Conservation (phyloP, 2,113 vertebrate species). For the Paracyprichromis sp. region DNA sequence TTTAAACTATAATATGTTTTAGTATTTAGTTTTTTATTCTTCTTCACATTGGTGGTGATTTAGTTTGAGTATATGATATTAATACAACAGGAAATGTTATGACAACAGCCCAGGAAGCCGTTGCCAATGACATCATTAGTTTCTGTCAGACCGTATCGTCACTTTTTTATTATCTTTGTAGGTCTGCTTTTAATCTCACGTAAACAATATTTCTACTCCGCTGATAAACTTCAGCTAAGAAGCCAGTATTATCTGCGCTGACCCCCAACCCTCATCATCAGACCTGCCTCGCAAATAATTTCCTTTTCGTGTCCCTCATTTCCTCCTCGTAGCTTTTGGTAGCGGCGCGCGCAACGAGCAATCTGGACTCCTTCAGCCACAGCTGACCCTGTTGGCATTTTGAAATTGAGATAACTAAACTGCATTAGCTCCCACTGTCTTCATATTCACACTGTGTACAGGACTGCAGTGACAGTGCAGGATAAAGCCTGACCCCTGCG, state of each 20-base stretch:
- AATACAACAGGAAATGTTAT: background rate
- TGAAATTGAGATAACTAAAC: conserved; percentile 38
- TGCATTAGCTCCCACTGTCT: conserved; percentile 1
- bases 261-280: background rate
- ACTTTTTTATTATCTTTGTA: background rate
- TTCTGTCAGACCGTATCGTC: background rate
- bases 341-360: background rate
- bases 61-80: background rate
- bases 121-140: background rate
- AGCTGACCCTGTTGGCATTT: conserved; percentile 38
- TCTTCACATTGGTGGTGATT: background rate
- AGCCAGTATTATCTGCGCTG: background rate
- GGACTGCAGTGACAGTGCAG: background rate
- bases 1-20: background rate
- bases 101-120: background rate
- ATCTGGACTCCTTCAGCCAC: background rate
- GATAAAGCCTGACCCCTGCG: conserved; percentile 43
- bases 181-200: background rate
- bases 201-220: background rate
- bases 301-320: background rate
- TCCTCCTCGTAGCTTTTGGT: background rate
- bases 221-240: background rate
- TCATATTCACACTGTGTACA: background rate
- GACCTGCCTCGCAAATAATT: background rate
- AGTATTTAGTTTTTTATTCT: background rate